These are phyloP conservation scores for Mesocentrotus franciscanus DNA, from an alignment of 53 echinoderm and acorn worm species.

Conservation along the genomic window DNA sequence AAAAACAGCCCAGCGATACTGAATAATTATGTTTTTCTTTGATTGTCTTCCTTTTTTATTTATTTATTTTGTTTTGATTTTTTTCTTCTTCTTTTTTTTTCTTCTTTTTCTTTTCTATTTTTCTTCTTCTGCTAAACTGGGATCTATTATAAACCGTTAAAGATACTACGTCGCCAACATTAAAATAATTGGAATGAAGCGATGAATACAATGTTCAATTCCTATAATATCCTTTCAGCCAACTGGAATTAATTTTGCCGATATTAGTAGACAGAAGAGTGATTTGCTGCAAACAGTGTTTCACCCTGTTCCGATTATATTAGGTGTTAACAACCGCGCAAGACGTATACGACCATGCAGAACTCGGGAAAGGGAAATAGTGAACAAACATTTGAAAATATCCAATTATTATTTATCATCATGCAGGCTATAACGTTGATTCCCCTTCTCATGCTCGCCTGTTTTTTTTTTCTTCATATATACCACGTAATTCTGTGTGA, in stretches of 20 bases:
- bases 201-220: neutral
- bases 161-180: neutral
- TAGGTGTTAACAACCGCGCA: neutral
- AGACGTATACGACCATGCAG: neutral
- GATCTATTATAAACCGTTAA: neutral
- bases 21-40: too few relatives aligned
- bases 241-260: neutral
- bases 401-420: neutral
- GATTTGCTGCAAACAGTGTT: neutral
- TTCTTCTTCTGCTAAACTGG: neutral
- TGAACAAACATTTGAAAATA: slow-evolving; percentile 6
- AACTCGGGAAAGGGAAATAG: neutral
- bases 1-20: too few relatives aligned
- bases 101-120: too few relatives aligned
- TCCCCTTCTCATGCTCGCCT: neutral
- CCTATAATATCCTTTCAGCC: neutral
- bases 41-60: too few relatives aligned
- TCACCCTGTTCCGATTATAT: neutral
- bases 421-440: neutral
- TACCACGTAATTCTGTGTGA: neutral
- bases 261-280: neutral
- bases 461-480: neutral
- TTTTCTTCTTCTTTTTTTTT: too few relatives aligned
- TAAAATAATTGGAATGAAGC: neutral
- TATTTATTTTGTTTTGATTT: too few relatives aligned